Evolutionary conservation across 1,140 invertebrate genomes (phyloP).

Genomic region (Berghia stephanieae): DNA sequence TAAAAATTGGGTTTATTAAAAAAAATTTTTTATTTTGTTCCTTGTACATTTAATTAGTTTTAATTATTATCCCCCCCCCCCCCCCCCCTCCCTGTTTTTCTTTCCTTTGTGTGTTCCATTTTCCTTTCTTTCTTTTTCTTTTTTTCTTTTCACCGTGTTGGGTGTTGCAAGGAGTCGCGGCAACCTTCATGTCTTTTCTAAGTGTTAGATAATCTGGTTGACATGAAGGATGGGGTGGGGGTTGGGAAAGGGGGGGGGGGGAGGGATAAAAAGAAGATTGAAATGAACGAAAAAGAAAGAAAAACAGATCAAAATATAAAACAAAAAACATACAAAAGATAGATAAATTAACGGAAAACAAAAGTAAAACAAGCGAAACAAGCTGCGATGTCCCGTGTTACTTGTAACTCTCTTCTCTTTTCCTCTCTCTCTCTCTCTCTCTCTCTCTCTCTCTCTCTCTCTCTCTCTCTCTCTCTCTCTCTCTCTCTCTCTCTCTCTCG

Average conservation of each 20-base stretch:
- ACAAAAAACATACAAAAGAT: not conserved
- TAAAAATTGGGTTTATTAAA: not conserved
- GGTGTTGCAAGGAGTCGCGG: too few relatives aligned
- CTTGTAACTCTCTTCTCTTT: not conserved
- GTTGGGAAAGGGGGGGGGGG: not conserved
- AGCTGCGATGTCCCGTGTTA: not conserved
- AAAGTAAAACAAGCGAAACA: not conserved
- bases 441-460: not conserved
- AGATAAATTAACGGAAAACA: not conserved
- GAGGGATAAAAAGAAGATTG: not conserved
- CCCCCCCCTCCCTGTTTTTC: too few relatives aligned
- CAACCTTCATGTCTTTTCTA: too few relatives aligned
- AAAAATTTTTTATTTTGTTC: too few relatives aligned
- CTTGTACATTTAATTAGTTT: too few relatives aligned
- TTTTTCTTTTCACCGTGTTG: too few relatives aligned
- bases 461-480: constrained; percentile 21
- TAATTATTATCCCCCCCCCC: too few relatives aligned
- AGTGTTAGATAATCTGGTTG: too few relatives aligned
- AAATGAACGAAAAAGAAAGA: not conserved
- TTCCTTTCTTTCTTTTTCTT: too few relatives aligned
- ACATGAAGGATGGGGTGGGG: too few relatives aligned
- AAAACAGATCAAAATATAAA: not conserved
- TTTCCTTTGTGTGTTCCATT: too few relatives aligned
- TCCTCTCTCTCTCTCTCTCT: not conserved
- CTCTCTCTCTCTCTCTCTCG: constrained; percentile 13